Evolutionary conservation across 2,113 vertebrate genomes (phyloP).

Genomic region (Megaceryle torquata): DNA sequence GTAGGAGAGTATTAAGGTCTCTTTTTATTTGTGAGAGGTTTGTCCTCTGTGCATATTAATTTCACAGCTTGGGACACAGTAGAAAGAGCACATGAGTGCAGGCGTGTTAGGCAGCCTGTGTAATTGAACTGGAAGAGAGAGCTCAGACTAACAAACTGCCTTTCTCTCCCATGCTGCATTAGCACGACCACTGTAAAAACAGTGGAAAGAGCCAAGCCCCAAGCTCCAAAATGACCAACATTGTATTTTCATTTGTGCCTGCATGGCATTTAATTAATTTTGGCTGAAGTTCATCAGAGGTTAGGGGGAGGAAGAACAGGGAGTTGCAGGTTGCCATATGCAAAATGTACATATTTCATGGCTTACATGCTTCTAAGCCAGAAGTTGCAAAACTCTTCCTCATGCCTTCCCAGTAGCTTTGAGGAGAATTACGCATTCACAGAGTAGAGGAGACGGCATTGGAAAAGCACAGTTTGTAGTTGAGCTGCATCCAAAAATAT

Average conservation of each 20-base stretch:
- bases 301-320: background rate
- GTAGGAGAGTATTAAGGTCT: background rate
- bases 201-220: background rate
- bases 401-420: background rate
- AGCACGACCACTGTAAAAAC: background rate
- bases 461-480: background rate
- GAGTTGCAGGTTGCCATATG: background rate
- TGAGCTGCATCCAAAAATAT: background rate
- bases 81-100: background rate
- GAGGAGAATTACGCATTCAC: background rate
- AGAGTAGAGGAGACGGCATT: background rate
- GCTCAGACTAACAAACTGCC: background rate
- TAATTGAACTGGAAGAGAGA: background rate
- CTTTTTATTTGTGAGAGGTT: conserved; percentile 4
- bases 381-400: background rate
- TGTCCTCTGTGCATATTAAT: conserved; percentile 47
- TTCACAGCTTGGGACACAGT: background rate
- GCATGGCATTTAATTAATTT: background rate
- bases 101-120: background rate
- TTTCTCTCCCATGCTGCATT: background rate
- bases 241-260: background rate
- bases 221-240: background rate
- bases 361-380: background rate
- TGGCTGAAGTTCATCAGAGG: background rate
- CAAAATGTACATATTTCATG: background rate